These are phyloP conservation scores for Dicroscelio sp. DNA, from an alignment of 2,888 invertebrate genomes.

Conservation along the genomic window DNA sequence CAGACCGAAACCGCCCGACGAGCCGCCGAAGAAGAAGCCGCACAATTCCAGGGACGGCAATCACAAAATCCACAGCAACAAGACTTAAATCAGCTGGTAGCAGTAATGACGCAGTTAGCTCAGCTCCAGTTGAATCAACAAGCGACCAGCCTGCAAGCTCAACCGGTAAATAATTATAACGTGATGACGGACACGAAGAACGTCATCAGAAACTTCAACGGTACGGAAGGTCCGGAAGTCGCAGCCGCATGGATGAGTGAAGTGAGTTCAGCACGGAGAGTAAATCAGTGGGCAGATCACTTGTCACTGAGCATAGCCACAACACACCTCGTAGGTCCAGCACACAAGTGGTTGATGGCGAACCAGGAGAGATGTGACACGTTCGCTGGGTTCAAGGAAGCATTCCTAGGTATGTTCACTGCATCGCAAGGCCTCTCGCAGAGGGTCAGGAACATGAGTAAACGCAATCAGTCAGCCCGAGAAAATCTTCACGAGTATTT, in stretches of 20 bases:
- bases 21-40: not conserved
- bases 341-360: not conserved
- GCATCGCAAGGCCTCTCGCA: not conserved
- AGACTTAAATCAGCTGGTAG: not conserved
- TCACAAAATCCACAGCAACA: not conserved
- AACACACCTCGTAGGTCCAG: not conserved
- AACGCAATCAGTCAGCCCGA: not conserved
- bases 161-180: not conserved
- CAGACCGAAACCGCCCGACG: not conserved
- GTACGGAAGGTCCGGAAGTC: not conserved
- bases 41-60: not conserved
- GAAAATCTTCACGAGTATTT: not conserved
- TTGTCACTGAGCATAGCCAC: not conserved
- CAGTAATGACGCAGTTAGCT: not conserved
- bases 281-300: not conserved
- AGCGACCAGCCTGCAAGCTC: not conserved
- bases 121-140: not conserved
- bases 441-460: not conserved
- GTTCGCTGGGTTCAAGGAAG: not conserved
- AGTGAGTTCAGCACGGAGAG: not conserved
- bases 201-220: not conserved
- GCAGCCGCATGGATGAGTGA: not conserved
- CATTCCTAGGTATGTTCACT: not conserved
- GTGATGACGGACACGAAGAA: not conserved
- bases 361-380: not conserved